Evolutionary conservation across 2,888 invertebrate species (phyloP).

Genomic region (Protonemura montana): DNA sequence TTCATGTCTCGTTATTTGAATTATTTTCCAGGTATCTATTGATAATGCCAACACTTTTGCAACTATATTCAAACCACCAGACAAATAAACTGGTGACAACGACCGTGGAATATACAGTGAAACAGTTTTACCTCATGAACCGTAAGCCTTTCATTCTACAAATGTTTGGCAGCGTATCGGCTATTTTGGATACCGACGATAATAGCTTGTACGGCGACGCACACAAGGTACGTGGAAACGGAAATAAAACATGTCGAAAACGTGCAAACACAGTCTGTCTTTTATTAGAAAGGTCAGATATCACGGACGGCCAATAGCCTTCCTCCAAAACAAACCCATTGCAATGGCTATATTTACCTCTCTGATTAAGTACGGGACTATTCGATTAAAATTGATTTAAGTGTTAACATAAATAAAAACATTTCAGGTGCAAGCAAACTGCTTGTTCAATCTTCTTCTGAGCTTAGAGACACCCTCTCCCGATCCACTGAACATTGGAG

Average conservation of each 20-base stretch:
- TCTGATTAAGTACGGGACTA: too few relatives aligned
- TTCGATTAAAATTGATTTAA: background rate
- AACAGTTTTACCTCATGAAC: constrained; percentile 97
- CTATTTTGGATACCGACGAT: constrained; percentile 92
- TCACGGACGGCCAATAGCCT: background rate
- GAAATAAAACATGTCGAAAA: background rate
- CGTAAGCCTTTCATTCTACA: constrained; percentile 97
- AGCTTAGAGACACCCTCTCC: constrained; percentile 94
- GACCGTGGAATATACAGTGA: constrained; percentile 97
- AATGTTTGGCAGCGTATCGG: constrained; percentile 98
- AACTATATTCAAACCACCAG: constrained; percentile 97
- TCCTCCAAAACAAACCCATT: too few relatives aligned
- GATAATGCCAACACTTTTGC: constrained; percentile 96
- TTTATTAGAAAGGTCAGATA: background rate
- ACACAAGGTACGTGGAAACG: constrained; percentile 72
- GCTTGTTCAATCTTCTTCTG: constrained; percentile 88
- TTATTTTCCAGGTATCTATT: constrained; percentile 76
- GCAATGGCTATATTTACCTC: too few relatives aligned
- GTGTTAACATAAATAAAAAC: background rate
- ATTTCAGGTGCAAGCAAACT: constrained; percentile 82
- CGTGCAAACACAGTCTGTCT: background rate
- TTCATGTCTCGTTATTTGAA: constrained; percentile 39
- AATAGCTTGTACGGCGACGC: constrained; percentile 89
- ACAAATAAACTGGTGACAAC: constrained; percentile 94
- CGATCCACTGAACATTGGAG: constrained; percentile 92